A percentile compares a stretch with the other conserved stretches of the same genome.
These are phyloP conservation scores for Hipposideros armiger DNA, from an alignment of 2,113 vertebrate genomes.

Conservation along the genomic window DNA sequence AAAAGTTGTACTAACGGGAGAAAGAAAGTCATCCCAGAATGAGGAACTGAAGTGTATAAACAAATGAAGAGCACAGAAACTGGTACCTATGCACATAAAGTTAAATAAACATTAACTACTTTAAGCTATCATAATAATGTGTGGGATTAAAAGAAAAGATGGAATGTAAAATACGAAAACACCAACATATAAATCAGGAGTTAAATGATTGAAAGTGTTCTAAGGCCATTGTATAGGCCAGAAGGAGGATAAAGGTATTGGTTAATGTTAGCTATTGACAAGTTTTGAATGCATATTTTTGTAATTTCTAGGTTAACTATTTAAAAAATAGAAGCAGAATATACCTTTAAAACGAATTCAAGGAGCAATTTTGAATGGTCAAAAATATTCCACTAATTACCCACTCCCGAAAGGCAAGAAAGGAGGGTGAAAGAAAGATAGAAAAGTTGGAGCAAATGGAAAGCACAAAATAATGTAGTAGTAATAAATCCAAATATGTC, in stretches of 20 bases:
- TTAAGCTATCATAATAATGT: background rate
- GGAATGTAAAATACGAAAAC: background rate
- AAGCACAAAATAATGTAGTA: background rate
- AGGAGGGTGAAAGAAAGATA: background rate
- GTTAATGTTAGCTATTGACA: background rate
- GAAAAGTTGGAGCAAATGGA: background rate
- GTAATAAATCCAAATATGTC: background rate
- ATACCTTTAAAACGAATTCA: background rate
- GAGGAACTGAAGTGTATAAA: background rate
- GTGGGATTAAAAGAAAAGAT: background rate
- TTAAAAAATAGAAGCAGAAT: background rate
- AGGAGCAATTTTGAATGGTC: background rate
- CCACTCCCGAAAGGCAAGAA: background rate
- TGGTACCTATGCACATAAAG: background rate
- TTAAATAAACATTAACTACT: background rate
- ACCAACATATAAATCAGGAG: background rate
- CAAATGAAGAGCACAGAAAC: background rate
- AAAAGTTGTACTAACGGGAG: background rate
- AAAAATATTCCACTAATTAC: conserved; percentile 3
- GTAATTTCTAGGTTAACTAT: background rate
- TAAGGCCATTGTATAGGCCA: background rate
- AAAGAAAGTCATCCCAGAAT: background rate
- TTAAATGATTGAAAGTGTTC: background rate
- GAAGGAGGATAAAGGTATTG: background rate
- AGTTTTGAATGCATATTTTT: background rate